Evolutionary conservation across 2,797 vertebrate species (phyloP).

Genomic region (Spea hammondii): DNA sequence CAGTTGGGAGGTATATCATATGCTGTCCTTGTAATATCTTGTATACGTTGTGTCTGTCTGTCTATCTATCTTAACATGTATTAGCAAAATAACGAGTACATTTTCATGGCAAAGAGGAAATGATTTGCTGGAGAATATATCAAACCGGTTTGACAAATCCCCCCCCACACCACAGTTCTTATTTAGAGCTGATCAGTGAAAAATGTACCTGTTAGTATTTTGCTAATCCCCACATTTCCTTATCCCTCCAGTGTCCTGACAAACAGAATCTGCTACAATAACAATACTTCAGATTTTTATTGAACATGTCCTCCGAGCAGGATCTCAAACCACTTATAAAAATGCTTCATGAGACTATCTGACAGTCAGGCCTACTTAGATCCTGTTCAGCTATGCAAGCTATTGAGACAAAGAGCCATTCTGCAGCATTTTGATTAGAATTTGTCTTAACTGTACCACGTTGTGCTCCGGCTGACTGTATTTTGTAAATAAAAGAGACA

Average conservation of each 20-base stretch:
- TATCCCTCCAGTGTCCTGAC: conserved; percentile 30
- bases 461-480: conserved; percentile 65
- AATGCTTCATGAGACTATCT: conserved; percentile 49
- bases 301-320: conserved; percentile 36
- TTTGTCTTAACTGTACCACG: conserved; percentile 56
- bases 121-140: no score
- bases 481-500: conserved; percentile 69
- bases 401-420: conserved; percentile 53
- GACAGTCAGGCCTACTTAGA: conserved; percentile 47
- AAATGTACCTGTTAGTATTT: conserved; percentile 37
- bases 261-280: conserved; percentile 37
- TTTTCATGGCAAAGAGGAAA: no score
- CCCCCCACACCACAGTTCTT: conserved; percentile 20
- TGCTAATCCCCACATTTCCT: conserved; percentile 38
- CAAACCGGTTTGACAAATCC: background rate
- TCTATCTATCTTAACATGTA: no score
- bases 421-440: conserved; percentile 51
- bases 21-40: no score
- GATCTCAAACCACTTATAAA: conserved; percentile 52
- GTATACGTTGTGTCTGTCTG: no score
- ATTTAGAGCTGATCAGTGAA: conserved; percentile 41
- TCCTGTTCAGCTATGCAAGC: conserved; percentile 12
- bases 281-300: conserved; percentile 44
- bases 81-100: no score
- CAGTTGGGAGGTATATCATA: no score